A percentile compares a stretch with the other conserved stretches of the same genome.
Evolutionary conservation across 2,113 vertebrate species (phyloP).

Genomic region (Ovibos moschatus): DNA sequence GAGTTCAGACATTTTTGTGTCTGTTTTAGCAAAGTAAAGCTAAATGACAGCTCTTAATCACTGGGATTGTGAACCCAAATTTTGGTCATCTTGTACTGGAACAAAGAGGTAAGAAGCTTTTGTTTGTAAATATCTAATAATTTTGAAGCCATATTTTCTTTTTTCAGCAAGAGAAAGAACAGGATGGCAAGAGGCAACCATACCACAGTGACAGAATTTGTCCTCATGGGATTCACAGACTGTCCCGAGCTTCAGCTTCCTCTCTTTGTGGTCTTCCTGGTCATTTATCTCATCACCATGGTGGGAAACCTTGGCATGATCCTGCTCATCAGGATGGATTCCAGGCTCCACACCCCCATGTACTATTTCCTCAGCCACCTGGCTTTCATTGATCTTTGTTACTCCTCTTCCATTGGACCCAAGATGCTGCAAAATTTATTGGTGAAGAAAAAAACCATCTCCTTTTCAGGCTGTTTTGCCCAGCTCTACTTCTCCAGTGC

Average conservation of each 20-base stretch:
- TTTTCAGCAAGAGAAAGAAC: background rate
- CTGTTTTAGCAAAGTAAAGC: background rate
- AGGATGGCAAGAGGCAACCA: slow-evolving; percentile 59
- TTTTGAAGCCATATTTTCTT: slow-evolving; percentile 42
- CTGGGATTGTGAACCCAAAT: background rate
- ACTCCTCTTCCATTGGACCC: slow-evolving; percentile 69
- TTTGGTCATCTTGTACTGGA: background rate
- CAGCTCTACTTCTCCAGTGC: slow-evolving; percentile 72
- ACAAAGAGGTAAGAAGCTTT: background rate
- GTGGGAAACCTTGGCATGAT: slow-evolving; percentile 68
- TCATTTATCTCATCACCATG: slow-evolving; percentile 63
- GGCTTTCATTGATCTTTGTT: slow-evolving; percentile 71
- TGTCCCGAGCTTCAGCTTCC: slow-evolving; percentile 58
- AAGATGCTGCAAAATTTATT: slow-evolving; percentile 70
- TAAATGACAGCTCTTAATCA: background rate
- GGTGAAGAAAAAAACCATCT: slow-evolving; percentile 68
- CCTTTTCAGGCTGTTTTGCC: slow-evolving; percentile 65
- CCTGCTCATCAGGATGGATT: slow-evolving; percentile 54
- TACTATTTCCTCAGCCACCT: slow-evolving; percentile 72
- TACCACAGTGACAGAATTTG: slow-evolving; percentile 65
- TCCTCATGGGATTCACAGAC: slow-evolving; percentile 70
- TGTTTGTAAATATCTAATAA: background rate
- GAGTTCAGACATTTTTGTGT: background rate
- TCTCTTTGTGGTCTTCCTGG: slow-evolving; percentile 64
- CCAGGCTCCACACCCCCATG: slow-evolving; percentile 62